phyloP scores from a whole-genome alignment of 2,797 vertebrate genomes.

The Trachurus trachurus region DNA sequence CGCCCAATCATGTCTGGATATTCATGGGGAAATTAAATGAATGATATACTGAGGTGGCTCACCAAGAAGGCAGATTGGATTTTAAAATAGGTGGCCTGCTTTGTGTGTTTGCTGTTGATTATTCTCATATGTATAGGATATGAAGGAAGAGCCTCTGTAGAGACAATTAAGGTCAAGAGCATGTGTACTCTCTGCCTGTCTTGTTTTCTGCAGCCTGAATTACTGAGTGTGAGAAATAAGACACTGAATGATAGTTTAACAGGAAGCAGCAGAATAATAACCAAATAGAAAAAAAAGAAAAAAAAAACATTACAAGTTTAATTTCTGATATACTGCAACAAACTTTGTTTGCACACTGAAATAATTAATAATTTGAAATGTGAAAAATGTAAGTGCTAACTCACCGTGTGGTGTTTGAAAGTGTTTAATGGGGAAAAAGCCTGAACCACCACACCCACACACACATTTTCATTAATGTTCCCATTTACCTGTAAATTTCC shows the following conservation, averaged over 20 bases:
- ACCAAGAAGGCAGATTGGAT: slow-evolving; percentile 72
- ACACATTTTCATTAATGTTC: neutral
- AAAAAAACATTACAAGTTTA: neutral
- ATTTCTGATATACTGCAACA: neutral
- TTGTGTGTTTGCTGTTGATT: slow-evolving; percentile 73
- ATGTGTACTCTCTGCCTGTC: neutral
- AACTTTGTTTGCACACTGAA: neutral
- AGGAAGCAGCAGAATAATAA: neutral
- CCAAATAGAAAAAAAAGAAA: neutral
- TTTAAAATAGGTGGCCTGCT: slow-evolving; percentile 72
- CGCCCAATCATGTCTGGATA: slow-evolving; percentile 79
- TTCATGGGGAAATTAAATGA: slow-evolving; percentile 86
- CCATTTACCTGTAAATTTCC: neutral
- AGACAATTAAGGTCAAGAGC: slow-evolving; percentile 71
- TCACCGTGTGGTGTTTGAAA: neutral
- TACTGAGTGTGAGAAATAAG: slow-evolving; percentile 4
- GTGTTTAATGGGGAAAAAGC: neutral
- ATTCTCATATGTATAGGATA: slow-evolving; percentile 66
- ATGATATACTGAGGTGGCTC: slow-evolving; percentile 76
- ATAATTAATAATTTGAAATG: neutral
- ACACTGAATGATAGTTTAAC: neutral
- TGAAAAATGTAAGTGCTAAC: too few relatives aligned
- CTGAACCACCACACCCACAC: neutral
- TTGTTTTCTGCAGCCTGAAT: too few relatives aligned
- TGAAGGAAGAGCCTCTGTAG: slow-evolving; percentile 65